phyloP scores from a whole-genome alignment of 2,113 vertebrate genomes.

The Glaucomys volans region DNA sequence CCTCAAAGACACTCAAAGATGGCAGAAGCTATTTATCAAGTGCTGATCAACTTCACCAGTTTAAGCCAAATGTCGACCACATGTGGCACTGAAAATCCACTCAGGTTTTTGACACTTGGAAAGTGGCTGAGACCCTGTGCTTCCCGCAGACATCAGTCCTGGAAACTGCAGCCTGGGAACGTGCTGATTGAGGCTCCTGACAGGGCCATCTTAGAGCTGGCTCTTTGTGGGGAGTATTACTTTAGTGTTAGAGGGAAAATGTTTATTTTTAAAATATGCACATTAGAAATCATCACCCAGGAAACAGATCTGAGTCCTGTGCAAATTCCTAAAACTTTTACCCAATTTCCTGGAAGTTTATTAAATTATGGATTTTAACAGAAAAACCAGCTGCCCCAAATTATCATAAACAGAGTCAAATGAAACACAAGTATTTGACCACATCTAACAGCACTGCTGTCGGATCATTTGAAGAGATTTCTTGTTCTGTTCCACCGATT shows the following conservation, averaged over 20 bases:
- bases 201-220: not conserved
- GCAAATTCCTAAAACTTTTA: not conserved
- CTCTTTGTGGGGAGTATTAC: not conserved
- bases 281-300: not conserved
- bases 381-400: not conserved
- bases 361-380: not conserved
- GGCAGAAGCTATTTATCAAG: constrained; percentile 44
- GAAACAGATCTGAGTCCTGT: not conserved
- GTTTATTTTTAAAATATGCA: not conserved
- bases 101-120: fast-evolving
- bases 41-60: not conserved
- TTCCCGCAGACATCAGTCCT: fast-evolving
- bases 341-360: not conserved
- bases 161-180: not conserved
- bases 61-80: not conserved
- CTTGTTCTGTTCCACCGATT: not conserved
- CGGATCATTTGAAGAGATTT: not conserved
- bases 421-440: not conserved
- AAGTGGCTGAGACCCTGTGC: fast-evolving
- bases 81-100: not conserved
- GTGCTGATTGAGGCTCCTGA: not conserved
- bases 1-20: not conserved
- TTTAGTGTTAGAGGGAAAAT: not conserved
- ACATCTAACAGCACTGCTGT: not conserved
- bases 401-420: not conserved